Evolutionary conservation across 2,113 vertebrate species (phyloP), one percentile per base, ranked within the genome.

Genomic region (Oxyura jamaicensis): DNA sequence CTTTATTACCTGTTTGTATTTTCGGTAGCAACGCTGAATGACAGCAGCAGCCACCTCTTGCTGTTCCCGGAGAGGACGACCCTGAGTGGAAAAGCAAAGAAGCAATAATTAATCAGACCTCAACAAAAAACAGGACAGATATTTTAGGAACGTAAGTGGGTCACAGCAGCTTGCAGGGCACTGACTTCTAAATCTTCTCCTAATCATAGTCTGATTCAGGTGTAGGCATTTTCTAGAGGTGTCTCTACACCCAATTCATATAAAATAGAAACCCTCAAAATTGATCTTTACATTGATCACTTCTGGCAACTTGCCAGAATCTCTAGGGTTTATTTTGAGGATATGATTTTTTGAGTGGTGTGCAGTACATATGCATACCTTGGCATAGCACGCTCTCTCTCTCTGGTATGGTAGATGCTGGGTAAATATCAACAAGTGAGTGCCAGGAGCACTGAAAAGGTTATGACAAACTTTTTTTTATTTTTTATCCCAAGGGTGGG

Each of bases 11-110:
- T 99, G 99, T 97, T 99, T 99, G 93, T 99, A 99, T 97, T 99
- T 99, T 96, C 99, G 98, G 98, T 99, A 99, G 96, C 99, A 99
- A 87, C 99, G 99, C 96, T 99, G 99, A 97, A 99, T 99, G 95
- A 99, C 99, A 84, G 99, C 99, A 1, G 99, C 99, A 46, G 99
- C 99, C 95, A 99, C 99, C 97, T 99, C 99, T 84, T 99, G 99
- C 98, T 99, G 99, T 86, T 99, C 99, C 96, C 98, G 97, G 95
- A 99, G 97, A 60, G 99, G 99, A 94, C 99, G 98, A 94, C 99
- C 99, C 99, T 99, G 91, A 0, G 26, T 8, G 41, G 73, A 33
- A 53, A 86, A 59, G 63, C 5, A 21, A 48, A 75, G 80, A 31
- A 83, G 60, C 42, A 76, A 2, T 4, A 36, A 76, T 2, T 5